Conservation (phyloP, 1,140 invertebrate genomes). For the Orchesella cincta region DNA sequence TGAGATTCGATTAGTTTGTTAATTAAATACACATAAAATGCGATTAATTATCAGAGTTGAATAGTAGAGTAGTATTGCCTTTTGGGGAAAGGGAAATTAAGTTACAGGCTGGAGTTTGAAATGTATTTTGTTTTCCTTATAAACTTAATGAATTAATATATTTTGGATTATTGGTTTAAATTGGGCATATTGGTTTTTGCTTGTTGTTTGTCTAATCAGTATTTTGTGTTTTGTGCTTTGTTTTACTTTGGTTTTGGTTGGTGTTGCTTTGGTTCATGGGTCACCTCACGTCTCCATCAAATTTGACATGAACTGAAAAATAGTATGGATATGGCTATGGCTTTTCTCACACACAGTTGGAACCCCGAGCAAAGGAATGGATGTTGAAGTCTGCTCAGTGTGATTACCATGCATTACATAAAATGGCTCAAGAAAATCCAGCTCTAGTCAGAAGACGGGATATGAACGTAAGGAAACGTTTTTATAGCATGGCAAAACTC, state of each 20-base stretch:
- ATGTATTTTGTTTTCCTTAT: too few relatives aligned
- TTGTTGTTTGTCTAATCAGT: not conserved
- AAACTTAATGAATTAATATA: too few relatives aligned
- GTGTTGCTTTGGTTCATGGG: constrained; percentile 17
- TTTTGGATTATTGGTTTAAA: too few relatives aligned
- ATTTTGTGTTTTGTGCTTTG: constrained; percentile 7
- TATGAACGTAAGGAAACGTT: constrained; percentile 54
- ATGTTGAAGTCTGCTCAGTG: constrained; percentile 76
- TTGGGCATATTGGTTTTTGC: too few relatives aligned
- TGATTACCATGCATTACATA: constrained; percentile 78
- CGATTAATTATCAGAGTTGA: too few relatives aligned
- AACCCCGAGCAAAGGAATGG: constrained; percentile 78
- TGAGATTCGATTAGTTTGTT: too few relatives aligned
- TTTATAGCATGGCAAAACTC: too few relatives aligned
- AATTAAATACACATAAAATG: too few relatives aligned
- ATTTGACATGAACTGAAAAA: constrained; percentile 13
- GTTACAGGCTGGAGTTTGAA: too few relatives aligned
- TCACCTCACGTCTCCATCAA: constrained; percentile 1
- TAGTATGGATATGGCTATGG: constrained; percentile 44
- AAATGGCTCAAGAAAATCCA: constrained; percentile 77
- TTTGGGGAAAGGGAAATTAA: too few relatives aligned
- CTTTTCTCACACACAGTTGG: constrained; percentile 58
- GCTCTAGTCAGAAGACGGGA: constrained; percentile 79
- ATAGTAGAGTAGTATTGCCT: too few relatives aligned
- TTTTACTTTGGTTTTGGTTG: constrained; percentile 23